These are phyloP conservation scores for Pitangus sulphuratus DNA, from an alignment of 2,797 vertebrate genomes.

Conservation along the genomic window DNA sequence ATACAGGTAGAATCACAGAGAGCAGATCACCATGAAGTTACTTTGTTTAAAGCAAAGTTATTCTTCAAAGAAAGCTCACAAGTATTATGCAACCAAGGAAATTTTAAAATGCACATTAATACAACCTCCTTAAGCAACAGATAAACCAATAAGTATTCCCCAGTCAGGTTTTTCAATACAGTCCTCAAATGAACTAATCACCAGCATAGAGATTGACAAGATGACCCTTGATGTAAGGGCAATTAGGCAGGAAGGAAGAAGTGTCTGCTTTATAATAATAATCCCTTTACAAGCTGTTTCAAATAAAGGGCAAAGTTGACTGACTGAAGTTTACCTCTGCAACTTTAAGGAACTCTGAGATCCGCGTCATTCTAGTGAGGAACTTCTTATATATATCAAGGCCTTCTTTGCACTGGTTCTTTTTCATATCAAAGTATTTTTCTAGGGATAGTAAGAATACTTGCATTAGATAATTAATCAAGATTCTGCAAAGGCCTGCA, in stretches of 20 bases:
- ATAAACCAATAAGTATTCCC: not conserved
- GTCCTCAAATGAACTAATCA: not conserved
- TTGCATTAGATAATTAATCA: not conserved
- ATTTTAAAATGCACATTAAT: not conserved
- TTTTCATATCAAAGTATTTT: slow-evolving; percentile 99
- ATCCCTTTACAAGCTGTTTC: not conserved
- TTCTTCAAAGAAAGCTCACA: not conserved
- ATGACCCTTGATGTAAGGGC: not conserved
- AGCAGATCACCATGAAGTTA: not conserved
- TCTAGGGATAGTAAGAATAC: slow-evolving; percentile 79
- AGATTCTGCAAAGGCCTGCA: not conserved
- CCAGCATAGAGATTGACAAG: not conserved
- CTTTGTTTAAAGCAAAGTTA: not conserved
- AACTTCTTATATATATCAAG: slow-evolving; percentile 99
- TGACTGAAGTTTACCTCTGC: slow-evolving; percentile 87
- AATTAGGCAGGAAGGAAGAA: not conserved
- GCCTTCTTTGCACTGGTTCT: slow-evolving; percentile 98
- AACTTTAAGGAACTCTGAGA: slow-evolving; percentile 99
- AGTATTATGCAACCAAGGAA: not conserved
- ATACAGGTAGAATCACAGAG: not conserved
- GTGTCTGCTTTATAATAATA: not conserved
- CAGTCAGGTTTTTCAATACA: not conserved
- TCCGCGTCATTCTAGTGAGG: slow-evolving; percentile 97
- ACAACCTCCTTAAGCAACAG: not conserved
- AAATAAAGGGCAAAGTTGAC: not conserved